phyloP scores from a whole-genome alignment of 2,888 invertebrate genomes.

The Masnerella sp. region DNA sequence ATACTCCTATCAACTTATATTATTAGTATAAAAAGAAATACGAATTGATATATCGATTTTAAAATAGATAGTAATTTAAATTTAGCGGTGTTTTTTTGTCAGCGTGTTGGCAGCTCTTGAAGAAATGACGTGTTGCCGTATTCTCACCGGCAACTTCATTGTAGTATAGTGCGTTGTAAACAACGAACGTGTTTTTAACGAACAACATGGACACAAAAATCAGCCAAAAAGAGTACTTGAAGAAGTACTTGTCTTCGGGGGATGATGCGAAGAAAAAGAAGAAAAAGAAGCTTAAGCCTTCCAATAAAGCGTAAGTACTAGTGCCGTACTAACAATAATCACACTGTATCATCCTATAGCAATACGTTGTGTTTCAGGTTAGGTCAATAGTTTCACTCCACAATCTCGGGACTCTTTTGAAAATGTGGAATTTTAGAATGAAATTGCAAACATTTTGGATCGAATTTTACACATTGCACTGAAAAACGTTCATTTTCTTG shows the following conservation, averaged over 20 bases:
- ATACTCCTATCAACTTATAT: too few relatives aligned
- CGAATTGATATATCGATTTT: too few relatives aligned
- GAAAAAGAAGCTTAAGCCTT: conserved; percentile 80
- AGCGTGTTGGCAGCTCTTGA: not conserved
- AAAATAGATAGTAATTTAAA: too few relatives aligned
- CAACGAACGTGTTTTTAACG: conserved; percentile 10
- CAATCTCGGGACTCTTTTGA: not conserved
- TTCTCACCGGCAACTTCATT: not conserved
- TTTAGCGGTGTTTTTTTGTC: not conserved
- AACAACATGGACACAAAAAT: conserved; percentile 72
- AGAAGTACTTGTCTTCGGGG: conserved; percentile 85
- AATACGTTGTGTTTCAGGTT: conserved; percentile 70
- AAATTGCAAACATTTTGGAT: not conserved
- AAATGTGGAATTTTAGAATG: conserved; percentile 2
- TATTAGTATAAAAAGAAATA: too few relatives aligned
- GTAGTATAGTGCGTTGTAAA: conserved; percentile 12
- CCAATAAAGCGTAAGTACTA: conserved; percentile 70
- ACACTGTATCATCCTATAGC: conserved; percentile 45
- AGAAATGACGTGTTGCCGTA: not conserved
- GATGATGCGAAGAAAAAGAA: conserved; percentile 83
- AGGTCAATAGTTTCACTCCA: conserved; percentile 59
- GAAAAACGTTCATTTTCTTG: not conserved
- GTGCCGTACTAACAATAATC: not conserved
- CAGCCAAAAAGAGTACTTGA: conserved; percentile 88
- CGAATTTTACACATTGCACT: not conserved